Conservation (phyloP, 2,888 invertebrate genomes). For the Caenorhabditis sulstoni region DNA sequence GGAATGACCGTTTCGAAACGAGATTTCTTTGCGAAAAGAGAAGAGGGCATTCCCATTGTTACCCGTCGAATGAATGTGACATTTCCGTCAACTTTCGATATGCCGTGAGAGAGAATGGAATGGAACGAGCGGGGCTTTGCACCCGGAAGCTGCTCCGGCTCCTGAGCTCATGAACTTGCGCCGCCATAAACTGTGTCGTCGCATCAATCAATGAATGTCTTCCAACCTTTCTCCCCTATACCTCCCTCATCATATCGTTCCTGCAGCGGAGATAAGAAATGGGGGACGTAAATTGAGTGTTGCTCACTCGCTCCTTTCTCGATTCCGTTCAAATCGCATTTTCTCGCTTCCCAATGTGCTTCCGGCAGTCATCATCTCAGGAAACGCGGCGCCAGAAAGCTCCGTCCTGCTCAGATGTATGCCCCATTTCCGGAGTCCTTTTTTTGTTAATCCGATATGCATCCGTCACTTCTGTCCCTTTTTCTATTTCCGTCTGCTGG, state of each 20-base stretch:
- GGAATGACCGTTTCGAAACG: no score
- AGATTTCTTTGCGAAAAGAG: no score
- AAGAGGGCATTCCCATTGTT: conserved; percentile 6
- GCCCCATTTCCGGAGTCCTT: conserved; percentile 13
- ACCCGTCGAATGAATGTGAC: neutral
- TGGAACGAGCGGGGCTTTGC: no score
- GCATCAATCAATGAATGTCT: no score
- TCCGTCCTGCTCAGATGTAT: neutral
- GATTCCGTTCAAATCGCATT: conserved; percentile 10
- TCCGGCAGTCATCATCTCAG: conserved; percentile 15
- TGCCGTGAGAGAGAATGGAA: no score
- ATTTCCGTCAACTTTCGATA: neutral
- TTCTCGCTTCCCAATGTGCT: neutral
- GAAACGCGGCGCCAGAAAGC: neutral
- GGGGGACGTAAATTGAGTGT: neutral
- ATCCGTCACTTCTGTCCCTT: conserved; percentile 8
- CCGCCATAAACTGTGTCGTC: no score
- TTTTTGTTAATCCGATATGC: conserved; percentile 1
- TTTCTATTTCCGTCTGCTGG: conserved; percentile 1
- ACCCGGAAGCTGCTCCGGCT: no score
- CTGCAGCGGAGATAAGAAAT: no score
- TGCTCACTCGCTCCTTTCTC: neutral
- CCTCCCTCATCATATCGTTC: no score
- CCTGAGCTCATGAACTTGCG: no score
- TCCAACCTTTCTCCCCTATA: no score